These are phyloP conservation scores for Agrochola circellaris DNA, from an alignment of 2,888 invertebrate genomes.

Conservation along the genomic window DNA sequence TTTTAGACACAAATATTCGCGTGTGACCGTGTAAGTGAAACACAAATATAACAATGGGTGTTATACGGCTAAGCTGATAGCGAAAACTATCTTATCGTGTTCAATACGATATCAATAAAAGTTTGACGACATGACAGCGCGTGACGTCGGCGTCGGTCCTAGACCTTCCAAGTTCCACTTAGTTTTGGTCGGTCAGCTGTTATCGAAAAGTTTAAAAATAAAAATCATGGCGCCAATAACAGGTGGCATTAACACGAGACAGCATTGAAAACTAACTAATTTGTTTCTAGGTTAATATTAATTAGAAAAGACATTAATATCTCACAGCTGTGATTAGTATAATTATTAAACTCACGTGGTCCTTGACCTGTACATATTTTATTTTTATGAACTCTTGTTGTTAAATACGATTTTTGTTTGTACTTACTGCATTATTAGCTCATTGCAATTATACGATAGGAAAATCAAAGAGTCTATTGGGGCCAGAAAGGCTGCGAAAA, in stretches of 20 bases:
- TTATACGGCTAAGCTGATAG: constrained; percentile 73
- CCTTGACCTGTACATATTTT: background rate
- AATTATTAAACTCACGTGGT: constrained; percentile 20
- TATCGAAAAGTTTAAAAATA: constrained; percentile 30
- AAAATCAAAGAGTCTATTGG: background rate
- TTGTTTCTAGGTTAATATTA: constrained; percentile 37
- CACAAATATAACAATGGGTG: constrained; percentile 75
- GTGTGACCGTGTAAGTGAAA: constrained; percentile 70
- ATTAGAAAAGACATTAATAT: constrained; percentile 51
- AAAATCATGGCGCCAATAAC: constrained; percentile 17
- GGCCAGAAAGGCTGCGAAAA: background rate
- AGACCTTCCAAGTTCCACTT: constrained; percentile 69
- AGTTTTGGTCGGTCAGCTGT: constrained; percentile 40
- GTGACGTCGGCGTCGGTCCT: constrained; percentile 67
- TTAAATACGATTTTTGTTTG: background rate
- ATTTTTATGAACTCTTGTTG: constrained; percentile 2
- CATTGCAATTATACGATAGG: background rate
- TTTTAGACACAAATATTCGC: constrained; percentile 65
- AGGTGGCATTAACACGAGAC: constrained; percentile 13
- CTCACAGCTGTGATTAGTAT: constrained; percentile 36
- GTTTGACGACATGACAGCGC: constrained; percentile 62
- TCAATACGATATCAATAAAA: constrained; percentile 85
- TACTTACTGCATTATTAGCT: background rate
- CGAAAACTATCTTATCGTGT: constrained; percentile 84
- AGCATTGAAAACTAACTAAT: constrained; percentile 31